Percentiles rank a stretch among this genome's conserved stretches.
phyloP scores from a whole-genome alignment of 2,888 invertebrate species.

The Tachina grossa region DNA sequence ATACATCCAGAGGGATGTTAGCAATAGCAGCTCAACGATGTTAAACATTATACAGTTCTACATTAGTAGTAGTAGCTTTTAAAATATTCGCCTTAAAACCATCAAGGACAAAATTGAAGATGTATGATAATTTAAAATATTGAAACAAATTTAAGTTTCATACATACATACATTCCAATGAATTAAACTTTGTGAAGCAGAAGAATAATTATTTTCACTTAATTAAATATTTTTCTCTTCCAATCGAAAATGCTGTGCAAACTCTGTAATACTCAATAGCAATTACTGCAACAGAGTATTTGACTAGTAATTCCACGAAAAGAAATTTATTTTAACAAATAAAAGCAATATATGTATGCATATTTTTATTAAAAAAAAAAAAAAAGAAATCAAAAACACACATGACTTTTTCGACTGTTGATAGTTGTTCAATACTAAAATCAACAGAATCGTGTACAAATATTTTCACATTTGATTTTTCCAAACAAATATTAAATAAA shows the following conservation, averaged over 20 bases:
- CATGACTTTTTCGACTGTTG: slow-evolving; percentile 28
- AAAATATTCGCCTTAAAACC: background rate
- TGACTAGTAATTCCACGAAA: background rate
- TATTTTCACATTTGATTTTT: slow-evolving; percentile 12
- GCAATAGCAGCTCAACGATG: no score
- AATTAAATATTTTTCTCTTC: background rate
- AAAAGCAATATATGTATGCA: background rate
- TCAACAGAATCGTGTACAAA: background rate
- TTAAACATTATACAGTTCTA: no score
- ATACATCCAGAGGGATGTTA: no score
- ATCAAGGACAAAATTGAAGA: background rate
- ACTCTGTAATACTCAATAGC: background rate
- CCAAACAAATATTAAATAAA: slow-evolving; percentile 8
- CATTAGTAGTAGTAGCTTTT: no score
- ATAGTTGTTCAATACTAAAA: slow-evolving; percentile 19
- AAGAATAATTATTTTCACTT: background rate
- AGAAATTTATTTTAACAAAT: background rate
- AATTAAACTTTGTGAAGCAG: no score
- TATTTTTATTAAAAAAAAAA: no score
- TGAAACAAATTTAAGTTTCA: no score
- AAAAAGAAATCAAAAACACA: slow-evolving; percentile 17
- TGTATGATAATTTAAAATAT: no score
- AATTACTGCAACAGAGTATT: background rate
- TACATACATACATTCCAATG: no score
- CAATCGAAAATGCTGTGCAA: background rate